phyloP scores from a whole-genome alignment of 2,113 vertebrate species.

The Plestiodon gilberti region DNA sequence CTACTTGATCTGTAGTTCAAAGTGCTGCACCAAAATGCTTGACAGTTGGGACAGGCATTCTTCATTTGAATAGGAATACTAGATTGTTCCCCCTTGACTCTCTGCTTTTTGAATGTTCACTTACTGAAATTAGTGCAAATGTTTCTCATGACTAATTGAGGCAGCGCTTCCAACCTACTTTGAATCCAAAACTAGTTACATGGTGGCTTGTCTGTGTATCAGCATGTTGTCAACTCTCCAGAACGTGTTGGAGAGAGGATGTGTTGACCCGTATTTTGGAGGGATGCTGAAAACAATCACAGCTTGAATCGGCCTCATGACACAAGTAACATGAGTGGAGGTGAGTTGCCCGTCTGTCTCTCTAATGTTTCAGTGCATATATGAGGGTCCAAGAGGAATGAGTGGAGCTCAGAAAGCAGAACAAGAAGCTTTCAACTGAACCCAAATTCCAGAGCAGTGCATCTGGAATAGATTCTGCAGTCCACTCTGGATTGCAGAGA shows the following conservation, averaged over 20 bases:
- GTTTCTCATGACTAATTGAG: not conserved
- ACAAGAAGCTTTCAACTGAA: too few species aligned
- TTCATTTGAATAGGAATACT: constrained; percentile 66
- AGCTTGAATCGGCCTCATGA: too few species aligned
- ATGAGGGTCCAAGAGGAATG: too few species aligned
- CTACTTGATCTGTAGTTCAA: constrained; percentile 73
- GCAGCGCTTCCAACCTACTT: not conserved
- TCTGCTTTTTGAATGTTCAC: not conserved
- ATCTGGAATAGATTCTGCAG: too few species aligned
- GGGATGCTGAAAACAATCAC: too few species aligned
- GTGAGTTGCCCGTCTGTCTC: too few species aligned
- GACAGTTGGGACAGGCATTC: constrained; percentile 50
- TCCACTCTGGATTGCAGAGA: too few species aligned
- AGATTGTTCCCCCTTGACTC: not conserved
- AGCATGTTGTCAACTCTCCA: not conserved
- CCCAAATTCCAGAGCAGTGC: too few species aligned
- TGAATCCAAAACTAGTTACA: not conserved
- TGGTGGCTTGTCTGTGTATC: too few species aligned
- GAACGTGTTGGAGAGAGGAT: not conserved
- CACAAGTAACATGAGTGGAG: too few species aligned
- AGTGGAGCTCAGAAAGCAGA: too few species aligned
- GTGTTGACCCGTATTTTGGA: not conserved
- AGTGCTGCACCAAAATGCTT: constrained; percentile 43
- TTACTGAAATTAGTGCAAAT: not conserved
- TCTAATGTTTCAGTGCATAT: too few species aligned